A percentile compares a stretch with the other conserved stretches of the same genome.
These are phyloP conservation scores for Eunapius fragilis DNA, from an alignment of 37 sponge, comb jelly and placozoan genomes.

Conservation along the genomic window DNA sequence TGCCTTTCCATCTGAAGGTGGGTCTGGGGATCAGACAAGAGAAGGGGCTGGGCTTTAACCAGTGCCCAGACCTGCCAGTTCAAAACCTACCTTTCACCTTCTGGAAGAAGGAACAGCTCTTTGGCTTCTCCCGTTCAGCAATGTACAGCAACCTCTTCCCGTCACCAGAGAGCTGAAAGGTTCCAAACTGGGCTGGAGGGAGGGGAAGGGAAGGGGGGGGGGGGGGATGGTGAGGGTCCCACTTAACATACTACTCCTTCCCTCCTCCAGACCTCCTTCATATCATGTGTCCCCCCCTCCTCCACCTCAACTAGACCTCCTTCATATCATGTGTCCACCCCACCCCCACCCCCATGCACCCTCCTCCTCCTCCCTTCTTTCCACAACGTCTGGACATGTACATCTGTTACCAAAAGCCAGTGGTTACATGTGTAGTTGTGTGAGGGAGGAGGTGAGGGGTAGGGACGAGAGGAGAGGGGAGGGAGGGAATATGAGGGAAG, in stretches of 20 bases:
- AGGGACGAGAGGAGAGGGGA: too few species aligned
- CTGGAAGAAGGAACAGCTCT: conserved; percentile 76
- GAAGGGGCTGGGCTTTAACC: neutral
- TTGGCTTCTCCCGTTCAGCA: conserved; percentile 87
- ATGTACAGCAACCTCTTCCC: conserved; percentile 79
- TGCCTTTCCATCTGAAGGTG: neutral
- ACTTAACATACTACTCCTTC: neutral
- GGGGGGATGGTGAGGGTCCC: too few species aligned
- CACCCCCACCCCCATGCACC: neutral
- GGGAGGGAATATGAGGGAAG: too few species aligned
- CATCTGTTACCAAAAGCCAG: neutral
- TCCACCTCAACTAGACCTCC: neutral
- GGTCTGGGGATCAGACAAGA: neutral
- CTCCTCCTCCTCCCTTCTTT: neutral
- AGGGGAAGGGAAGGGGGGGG: too few species aligned
- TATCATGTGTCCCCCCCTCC: neutral
- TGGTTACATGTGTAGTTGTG: neutral
- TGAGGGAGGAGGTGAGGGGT: neutral
- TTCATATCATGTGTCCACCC: neutral
- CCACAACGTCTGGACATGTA: neutral
- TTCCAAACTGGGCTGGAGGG: conserved; percentile 24
- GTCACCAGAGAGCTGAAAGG: conserved; percentile 44
- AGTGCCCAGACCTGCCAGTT: neutral
- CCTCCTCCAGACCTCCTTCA: neutral
- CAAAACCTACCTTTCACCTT: conserved; percentile 1